A percentile compares a stretch with the other conserved stretches of the same genome.
phyloP scores from a whole-genome alignment of 2,797 vertebrate genomes.

The Xiphorhynchus erythropygius region DNA sequence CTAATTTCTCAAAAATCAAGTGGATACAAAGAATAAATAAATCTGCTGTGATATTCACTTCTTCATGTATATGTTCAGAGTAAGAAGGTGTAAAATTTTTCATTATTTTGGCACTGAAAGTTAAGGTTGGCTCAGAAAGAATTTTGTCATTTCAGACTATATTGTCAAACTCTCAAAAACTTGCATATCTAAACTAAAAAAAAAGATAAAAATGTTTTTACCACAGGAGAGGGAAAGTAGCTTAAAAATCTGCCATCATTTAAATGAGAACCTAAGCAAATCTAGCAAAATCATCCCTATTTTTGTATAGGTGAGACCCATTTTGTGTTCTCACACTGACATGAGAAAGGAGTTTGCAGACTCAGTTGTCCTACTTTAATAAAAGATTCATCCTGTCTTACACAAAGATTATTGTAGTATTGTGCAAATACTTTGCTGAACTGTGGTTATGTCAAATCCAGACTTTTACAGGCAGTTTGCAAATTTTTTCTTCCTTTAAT shows the following conservation, averaged over 20 bases:
- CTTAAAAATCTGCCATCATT: background rate
- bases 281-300: background rate
- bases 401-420: background rate
- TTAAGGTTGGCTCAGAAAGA: background rate
- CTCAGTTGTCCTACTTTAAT: constrained; percentile 21
- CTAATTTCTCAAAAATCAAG: background rate
- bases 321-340: background rate
- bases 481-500: background rate
- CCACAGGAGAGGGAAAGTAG: background rate
- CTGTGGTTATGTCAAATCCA: constrained; percentile 13
- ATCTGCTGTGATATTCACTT: background rate
- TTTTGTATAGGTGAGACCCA: constrained; percentile 8
- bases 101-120: background rate
- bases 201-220: background rate
- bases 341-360: background rate
- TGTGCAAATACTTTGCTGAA: background rate
- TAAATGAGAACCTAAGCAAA: background rate
- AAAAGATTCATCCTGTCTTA: background rate
- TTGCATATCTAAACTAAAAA: background rate
- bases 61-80: background rate
- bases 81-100: background rate
- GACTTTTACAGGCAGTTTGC: background rate
- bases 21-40: background rate
- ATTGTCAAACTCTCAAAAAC: background rate
- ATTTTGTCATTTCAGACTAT: background rate